Conservation (phyloP, 1,140 invertebrate species). For the Brachystomella parvula region DNA sequence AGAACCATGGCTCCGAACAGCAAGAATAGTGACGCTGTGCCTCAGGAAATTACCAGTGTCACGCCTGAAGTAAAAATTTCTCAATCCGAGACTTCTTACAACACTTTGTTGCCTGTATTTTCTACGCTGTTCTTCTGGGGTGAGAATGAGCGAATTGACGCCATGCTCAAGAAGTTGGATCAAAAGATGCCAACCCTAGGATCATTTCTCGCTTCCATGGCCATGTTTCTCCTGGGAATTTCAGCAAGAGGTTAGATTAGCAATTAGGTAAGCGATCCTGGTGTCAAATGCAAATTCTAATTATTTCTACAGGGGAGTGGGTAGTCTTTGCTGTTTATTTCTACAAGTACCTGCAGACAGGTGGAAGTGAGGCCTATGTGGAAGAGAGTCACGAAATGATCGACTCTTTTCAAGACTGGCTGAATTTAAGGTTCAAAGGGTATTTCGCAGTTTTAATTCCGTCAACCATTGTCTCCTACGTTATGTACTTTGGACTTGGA, state of each 20-base stretch:
- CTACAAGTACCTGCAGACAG: conserved; percentile 45
- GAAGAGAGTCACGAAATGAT: conserved; percentile 34
- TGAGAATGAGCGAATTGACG: conserved; percentile 45
- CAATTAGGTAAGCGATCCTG: conserved; percentile 11
- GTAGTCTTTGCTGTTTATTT: conserved; percentile 53
- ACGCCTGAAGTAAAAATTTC: too few species aligned
- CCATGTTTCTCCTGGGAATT: conserved; percentile 52
- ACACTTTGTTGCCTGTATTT: conserved; percentile 9
- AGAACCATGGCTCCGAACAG: too few species aligned
- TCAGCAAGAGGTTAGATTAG: conserved; percentile 49
- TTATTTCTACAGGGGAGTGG: conserved; percentile 53
- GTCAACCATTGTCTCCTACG: conserved; percentile 49
- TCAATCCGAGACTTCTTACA: not conserved
- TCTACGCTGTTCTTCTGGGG: conserved; percentile 44
- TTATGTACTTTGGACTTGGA: conserved; percentile 52
- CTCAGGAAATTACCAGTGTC: too few species aligned
- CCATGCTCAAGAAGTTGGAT: conserved; percentile 49
- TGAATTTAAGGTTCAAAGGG: conserved; percentile 25
- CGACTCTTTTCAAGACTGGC: conserved; percentile 30
- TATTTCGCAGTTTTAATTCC: conserved; percentile 41
- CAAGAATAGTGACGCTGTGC: too few species aligned
- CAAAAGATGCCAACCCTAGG: conserved; percentile 47
- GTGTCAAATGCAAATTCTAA: not conserved
- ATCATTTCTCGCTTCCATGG: conserved; percentile 48
- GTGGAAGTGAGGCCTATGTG: conserved; percentile 30